Evolutionary conservation across 2,113 vertebrate genomes (phyloP).

Genomic region (Ceyx cyanopectus): DNA sequence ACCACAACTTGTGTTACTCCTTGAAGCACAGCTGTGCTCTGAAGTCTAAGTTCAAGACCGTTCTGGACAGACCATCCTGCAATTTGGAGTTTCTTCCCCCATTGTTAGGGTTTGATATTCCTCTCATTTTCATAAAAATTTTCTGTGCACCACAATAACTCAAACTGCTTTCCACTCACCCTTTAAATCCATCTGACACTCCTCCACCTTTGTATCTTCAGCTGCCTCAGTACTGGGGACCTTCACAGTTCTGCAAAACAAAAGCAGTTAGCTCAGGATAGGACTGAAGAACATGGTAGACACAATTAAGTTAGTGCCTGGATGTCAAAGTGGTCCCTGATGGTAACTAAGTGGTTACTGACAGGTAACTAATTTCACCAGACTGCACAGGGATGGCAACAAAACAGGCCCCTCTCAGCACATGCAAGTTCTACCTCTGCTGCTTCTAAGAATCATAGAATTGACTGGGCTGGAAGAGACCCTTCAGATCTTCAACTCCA

Average conservation of each 20-base stretch:
- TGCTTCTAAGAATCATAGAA: neutral
- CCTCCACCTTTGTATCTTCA: neutral
- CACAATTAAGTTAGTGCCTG: neutral
- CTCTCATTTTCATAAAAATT: neutral
- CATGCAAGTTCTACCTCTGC: neutral
- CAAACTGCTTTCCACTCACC: neutral
- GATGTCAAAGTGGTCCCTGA: neutral
- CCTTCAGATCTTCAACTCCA: neutral
- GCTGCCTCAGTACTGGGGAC: neutral
- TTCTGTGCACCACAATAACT: neutral
- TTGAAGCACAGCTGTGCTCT: neutral
- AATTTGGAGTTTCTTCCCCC: neutral
- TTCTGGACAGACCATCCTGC: neutral
- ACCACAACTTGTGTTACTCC: neutral
- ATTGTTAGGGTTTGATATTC: neutral
- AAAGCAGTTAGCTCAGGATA: neutral
- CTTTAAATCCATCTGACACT: neutral
- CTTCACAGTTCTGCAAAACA: constrained; percentile 38
- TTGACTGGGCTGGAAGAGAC: neutral
- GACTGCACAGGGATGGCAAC: neutral
- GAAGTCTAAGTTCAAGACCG: neutral
- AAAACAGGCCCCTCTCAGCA: neutral
- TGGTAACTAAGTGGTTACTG: no score
- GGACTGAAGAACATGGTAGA: neutral
- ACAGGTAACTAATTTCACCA: neutral